Conservation (phyloP, 92 coral and sea anemone genomes). For the Scolanthus callimorphus region DNA sequence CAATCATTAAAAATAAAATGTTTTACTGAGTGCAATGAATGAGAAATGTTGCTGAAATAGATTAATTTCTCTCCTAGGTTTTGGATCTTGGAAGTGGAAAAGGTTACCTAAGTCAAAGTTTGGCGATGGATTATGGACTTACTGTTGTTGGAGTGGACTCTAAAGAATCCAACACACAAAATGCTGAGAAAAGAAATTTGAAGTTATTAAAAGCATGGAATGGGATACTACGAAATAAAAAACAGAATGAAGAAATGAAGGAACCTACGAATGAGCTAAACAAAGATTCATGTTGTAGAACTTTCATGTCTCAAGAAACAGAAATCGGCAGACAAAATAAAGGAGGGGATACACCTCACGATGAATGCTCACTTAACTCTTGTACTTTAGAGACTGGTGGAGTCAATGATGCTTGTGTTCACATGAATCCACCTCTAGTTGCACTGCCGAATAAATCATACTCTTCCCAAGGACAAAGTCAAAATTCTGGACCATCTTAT, state of each 20-base stretch:
- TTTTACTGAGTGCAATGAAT: too few species aligned
- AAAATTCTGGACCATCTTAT: neutral
- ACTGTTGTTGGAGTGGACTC: constrained; percentile 75
- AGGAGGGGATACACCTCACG: neutral
- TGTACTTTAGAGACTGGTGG: too few species aligned
- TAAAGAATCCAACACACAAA: constrained; percentile 57
- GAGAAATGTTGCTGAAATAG: neutral
- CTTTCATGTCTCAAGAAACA: neutral
- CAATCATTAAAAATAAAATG: too few species aligned
- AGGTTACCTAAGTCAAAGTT: constrained; percentile 76
- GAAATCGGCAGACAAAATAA: neutral
- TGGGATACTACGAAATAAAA: neutral
- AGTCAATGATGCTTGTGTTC: neutral
- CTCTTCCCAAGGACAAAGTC: neutral
- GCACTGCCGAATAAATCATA: neutral
- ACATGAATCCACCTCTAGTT: neutral
- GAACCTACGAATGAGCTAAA: neutral
- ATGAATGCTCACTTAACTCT: neutral
- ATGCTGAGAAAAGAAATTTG: constrained; percentile 67
- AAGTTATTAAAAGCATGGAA: constrained; percentile 61
- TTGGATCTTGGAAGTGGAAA: constrained; percentile 89
- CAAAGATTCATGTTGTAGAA: neutral
- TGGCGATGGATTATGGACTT: constrained; percentile 63
- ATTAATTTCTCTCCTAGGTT: constrained; percentile 27
- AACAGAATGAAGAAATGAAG: neutral